Evolutionary conservation across 2,888 invertebrate species (phyloP), one percentile per base, ranked within the genome.

Genomic region (Prosopocoilus inquinatus): DNA sequence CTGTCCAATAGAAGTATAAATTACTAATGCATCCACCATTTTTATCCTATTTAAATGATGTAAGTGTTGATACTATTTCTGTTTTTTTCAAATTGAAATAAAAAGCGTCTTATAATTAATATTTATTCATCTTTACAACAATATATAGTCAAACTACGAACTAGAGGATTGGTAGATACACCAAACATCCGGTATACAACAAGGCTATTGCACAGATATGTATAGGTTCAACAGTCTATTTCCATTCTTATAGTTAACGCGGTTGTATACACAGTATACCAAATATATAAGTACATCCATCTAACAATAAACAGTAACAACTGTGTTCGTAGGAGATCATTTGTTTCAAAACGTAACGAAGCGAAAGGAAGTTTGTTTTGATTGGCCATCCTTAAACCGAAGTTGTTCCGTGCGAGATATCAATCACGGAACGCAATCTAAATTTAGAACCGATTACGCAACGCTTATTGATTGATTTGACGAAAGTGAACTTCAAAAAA

Each of bases 191-290:
- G 61, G 63, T 62, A 58, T 67, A 65, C 63, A 67, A 64, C 67
- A 64, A 66, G 63, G 66, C 60, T 64, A 62, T 55, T 61, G 53
- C 52, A 54, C 55, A 50, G 46, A 53, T 59, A 61, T 59, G 51
- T 56, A 60, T 54, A 49, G 56, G 55, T 57, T 64, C 56, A 69
- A 70, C 70, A 70, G 70, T 71, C 68, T 41, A 41, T 41, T 11
- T 28, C 5, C 20, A 41, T 41, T 41, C 41, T 28, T 28, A 28
- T 28, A 11, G 41, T 41, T 41, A 41, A 41, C 20, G 20, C 20
- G 7, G 5, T 41, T 60, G 58, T 66, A 63, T 67, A 65, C 57
- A 63, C 63, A 66, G 58, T 58, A 61, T 67, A 67, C 64, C 61
- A 66, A 67, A 66, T 67, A 65, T 67, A 65, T 67, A 65, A 41